These are phyloP conservation scores for Solenopsis fugax DNA, from an alignment of 1,140 invertebrate genomes.

Conservation along the genomic window DNA sequence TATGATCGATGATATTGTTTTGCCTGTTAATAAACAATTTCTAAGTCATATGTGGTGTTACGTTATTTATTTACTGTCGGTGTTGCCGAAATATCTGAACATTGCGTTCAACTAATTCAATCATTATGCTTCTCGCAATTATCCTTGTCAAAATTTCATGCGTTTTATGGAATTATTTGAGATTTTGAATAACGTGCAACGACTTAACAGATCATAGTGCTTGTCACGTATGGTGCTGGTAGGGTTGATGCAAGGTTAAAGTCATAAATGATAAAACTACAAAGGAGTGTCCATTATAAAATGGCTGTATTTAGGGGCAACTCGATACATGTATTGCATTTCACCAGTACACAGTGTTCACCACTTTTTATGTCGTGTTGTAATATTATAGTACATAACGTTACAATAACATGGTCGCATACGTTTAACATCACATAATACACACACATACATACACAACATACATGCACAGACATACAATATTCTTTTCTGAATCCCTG, in stretches of 20 bases:
- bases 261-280: background rate
- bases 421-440: conserved; percentile 83
- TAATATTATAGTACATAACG: conserved; percentile 84
- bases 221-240: too few species aligned
- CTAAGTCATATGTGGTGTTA: conserved; percentile 76
- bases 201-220: too few species aligned
- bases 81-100: background rate
- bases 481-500: conserved; percentile 77
- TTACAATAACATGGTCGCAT: conserved; percentile 85
- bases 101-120: background rate
- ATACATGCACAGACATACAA: conserved; percentile 75
- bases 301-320: conserved; percentile 86
- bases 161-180: too few species aligned
- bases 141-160: too few species aligned
- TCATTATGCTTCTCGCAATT: too few species aligned
- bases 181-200: too few species aligned
- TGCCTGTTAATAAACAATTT: conserved; percentile 81
- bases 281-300: conserved; percentile 84
- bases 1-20: conserved; percentile 78
- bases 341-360: conserved; percentile 82
- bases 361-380: conserved; percentile 79
- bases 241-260: too few species aligned
- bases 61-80: background rate
- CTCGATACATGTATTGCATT: conserved; percentile 86
- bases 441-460: background rate